These are phyloP conservation scores for Aphelinus atriplicis DNA, from an alignment of 1,140 invertebrate genomes.

Conservation along the genomic window DNA sequence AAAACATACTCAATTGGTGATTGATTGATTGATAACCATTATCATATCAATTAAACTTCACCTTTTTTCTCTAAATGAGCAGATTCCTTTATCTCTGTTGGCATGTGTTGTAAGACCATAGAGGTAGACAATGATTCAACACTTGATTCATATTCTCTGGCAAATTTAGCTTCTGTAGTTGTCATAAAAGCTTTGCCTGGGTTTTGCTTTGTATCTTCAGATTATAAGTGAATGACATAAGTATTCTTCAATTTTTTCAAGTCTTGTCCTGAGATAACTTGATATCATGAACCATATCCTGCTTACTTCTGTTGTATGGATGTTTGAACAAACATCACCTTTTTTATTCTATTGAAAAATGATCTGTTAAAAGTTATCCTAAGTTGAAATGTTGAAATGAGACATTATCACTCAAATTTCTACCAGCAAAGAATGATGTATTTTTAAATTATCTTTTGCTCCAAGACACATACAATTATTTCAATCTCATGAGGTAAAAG, in stretches of 20 bases:
- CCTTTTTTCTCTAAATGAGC: conserved; percentile 78
- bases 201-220: conserved; percentile 70
- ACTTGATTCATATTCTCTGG: conserved; percentile 72
- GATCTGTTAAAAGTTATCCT: not conserved
- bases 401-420: too few species aligned
- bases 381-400: not conserved
- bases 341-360: conserved; percentile 69
- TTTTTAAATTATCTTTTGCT: conserved; percentile 82
- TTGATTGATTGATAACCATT: conserved; percentile 8
- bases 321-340: conserved; percentile 77
- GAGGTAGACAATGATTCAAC: conserved; percentile 68
- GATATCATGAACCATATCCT: conserved; percentile 82
- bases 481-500: conserved; percentile 81
- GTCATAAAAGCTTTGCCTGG: conserved; percentile 73
- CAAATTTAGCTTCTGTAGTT: conserved; percentile 77
- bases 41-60: conserved; percentile 72
- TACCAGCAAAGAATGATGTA: too few species aligned
- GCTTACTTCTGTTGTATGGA: conserved; percentile 86
- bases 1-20: too few species aligned
- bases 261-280: conserved; percentile 80
- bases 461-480: conserved; percentile 83
- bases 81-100: conserved; percentile 73
- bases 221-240: conserved; percentile 75
- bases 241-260: conserved; percentile 86
- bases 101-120: conserved; percentile 74